Conservation (phyloP, 2,888 invertebrate genomes). For the Alloplasta piceator region DNA sequence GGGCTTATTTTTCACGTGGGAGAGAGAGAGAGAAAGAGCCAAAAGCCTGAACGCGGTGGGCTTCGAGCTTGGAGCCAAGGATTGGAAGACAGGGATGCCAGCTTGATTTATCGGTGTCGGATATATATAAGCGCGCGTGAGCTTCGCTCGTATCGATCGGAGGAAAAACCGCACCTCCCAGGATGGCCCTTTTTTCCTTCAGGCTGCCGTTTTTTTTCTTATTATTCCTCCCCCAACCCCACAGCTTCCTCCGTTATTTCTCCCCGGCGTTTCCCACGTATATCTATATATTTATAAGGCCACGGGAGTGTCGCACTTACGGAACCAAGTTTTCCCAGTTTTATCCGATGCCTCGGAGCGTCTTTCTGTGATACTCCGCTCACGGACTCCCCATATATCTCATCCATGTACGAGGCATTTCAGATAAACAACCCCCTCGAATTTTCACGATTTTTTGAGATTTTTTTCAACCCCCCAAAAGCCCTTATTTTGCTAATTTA, state of each 20-base stretch:
- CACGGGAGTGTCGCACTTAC: constrained; percentile 42
- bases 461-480: no score
- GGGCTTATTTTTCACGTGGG: neutral
- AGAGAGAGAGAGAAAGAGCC: constrained; percentile 16
- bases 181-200: constrained; percentile 42
- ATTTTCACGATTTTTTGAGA: no score
- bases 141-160: constrained; percentile 67
- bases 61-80: constrained; percentile 28
- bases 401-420: constrained; percentile 2
- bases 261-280: constrained; percentile 2
- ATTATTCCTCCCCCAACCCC: constrained; percentile 22
- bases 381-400: constrained; percentile 23
- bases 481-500: no score
- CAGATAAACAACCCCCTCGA: no score
- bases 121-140: constrained; percentile 50
- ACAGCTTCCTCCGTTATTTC: constrained; percentile 42
- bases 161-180: constrained; percentile 67
- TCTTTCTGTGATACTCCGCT: constrained; percentile 24
- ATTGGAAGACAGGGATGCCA: constrained; percentile 51
- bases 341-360: constrained; percentile 17
- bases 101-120: constrained; percentile 62
- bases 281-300: constrained; percentile 1
- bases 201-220: neutral
- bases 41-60: constrained; percentile 6
- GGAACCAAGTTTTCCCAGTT: constrained; percentile 50